These are phyloP conservation scores for Vulpes vulpes DNA, from an alignment of 2,113 vertebrate species.

Conservation along the genomic window DNA sequence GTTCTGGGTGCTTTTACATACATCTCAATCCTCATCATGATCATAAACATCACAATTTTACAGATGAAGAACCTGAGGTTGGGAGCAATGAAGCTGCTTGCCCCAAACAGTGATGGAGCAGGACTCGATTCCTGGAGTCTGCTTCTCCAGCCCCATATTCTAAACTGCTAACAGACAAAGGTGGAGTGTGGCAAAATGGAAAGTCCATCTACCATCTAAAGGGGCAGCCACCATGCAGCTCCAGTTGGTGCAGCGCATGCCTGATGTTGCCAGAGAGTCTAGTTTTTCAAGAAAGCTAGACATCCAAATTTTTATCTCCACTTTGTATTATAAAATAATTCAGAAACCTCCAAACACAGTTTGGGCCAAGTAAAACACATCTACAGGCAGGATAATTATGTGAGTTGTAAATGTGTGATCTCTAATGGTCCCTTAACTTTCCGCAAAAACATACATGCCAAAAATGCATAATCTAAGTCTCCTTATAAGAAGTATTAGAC, in stretches of 20 bases:
- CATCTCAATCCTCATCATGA: neutral
- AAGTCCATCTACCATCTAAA: neutral
- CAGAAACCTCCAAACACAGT: neutral
- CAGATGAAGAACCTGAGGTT: neutral
- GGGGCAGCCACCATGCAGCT: neutral
- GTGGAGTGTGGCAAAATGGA: neutral
- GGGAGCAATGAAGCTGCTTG: neutral
- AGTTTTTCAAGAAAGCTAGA: neutral
- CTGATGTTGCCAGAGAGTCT: neutral
- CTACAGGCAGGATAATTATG: neutral
- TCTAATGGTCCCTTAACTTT: neutral
- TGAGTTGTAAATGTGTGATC: neutral
- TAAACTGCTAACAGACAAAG: neutral
- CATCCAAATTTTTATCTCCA: neutral
- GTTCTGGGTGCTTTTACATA: neutral
- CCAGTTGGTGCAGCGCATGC: neutral
- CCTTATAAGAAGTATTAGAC: neutral
- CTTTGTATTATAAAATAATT: constrained; percentile 31
- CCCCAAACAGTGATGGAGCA: neutral
- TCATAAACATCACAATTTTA: neutral
- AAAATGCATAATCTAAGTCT: neutral
- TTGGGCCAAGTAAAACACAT: neutral
- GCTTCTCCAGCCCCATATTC: neutral
- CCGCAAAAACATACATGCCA: neutral
- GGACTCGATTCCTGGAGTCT: neutral